phyloP scores from a whole-genome alignment of 2,797 vertebrate genomes.

The Hyperoplus lanceolatus region DNA sequence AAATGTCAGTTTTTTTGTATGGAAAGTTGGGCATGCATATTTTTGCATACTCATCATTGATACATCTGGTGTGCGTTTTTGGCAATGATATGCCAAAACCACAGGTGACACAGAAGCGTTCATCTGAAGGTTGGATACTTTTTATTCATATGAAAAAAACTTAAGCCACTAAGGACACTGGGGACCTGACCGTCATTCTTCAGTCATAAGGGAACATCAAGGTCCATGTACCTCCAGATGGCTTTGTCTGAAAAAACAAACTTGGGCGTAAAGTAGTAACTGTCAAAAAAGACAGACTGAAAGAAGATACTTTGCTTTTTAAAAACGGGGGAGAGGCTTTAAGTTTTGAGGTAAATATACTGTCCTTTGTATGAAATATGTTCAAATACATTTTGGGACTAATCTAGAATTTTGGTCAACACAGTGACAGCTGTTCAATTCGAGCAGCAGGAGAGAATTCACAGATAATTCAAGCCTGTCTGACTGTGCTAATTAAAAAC shows the following conservation, averaged over 20 bases:
- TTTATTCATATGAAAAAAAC: constrained; percentile 47
- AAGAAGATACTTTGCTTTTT: constrained; percentile 1
- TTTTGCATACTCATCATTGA: constrained; percentile 61
- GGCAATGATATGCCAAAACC: constrained; percentile 56
- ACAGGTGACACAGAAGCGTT: constrained; percentile 51
- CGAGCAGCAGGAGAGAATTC: constrained; percentile 55
- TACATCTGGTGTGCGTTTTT: constrained; percentile 59
- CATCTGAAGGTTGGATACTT: constrained; percentile 50
- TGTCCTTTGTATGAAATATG: constrained; percentile 18
- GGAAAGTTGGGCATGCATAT: constrained; percentile 51
- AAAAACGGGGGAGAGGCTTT: background rate
- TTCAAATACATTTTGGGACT: constrained; percentile 9
- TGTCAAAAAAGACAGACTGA: constrained; percentile 38
- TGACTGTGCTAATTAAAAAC: constrained; percentile 51
- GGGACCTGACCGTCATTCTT: constrained; percentile 54
- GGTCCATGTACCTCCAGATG: constrained; percentile 58
- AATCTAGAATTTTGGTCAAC: constrained; percentile 37
- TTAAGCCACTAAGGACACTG: constrained; percentile 49
- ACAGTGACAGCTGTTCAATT: constrained; percentile 49
- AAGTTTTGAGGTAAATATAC: constrained; percentile 16
- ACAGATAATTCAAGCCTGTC: constrained; percentile 56
- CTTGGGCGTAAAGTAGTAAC: constrained; percentile 30
- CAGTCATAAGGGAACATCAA: constrained; percentile 48
- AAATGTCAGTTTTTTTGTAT: constrained; percentile 15
- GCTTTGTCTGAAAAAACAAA: constrained; percentile 51